These are phyloP conservation scores for Rhinella marina DNA, from an alignment of 2,797 vertebrate genomes.

Conservation along the genomic window DNA sequence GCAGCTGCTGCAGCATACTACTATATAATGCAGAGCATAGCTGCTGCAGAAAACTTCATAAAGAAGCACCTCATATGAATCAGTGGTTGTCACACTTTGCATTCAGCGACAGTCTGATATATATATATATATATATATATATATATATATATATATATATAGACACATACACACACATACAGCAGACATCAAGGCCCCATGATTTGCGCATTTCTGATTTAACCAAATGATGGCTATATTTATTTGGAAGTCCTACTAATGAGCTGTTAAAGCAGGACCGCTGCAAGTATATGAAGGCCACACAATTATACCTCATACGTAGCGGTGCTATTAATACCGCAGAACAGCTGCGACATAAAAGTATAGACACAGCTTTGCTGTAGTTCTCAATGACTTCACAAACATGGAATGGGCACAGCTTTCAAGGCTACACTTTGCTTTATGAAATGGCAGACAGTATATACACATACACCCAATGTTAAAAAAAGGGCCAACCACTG, in stretches of 20 bases:
- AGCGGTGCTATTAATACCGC: slow-evolving; percentile 27
- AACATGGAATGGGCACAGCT: not conserved
- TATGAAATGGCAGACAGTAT: not conserved
- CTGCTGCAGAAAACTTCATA: not conserved
- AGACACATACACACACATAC: no score
- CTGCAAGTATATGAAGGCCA: not conserved
- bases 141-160: no score
- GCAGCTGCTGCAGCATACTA: not conserved
- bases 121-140: no score
- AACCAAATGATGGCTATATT: not conserved
- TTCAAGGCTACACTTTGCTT: not conserved
- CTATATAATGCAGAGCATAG: not conserved
- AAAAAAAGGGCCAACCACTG: not conserved
- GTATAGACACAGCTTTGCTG: not conserved
- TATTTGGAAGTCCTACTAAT: not conserved
- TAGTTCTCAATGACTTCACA: slow-evolving; percentile 16
- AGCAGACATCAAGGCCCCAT: not conserved
- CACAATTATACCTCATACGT: slow-evolving; percentile 9
- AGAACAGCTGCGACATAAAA: slow-evolving; percentile 45
- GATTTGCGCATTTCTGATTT: not conserved
- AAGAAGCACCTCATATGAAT: not conserved
- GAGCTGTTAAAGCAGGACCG: no score
- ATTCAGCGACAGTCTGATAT: not conserved
- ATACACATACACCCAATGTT: not conserved
- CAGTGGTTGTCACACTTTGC: no score